Percentiles rank a stretch among this genome's conserved stretches.
These are phyloP conservation scores for Python bivittatus DNA, from an alignment of 2,113 vertebrate genomes.

Conservation along the genomic window DNA sequence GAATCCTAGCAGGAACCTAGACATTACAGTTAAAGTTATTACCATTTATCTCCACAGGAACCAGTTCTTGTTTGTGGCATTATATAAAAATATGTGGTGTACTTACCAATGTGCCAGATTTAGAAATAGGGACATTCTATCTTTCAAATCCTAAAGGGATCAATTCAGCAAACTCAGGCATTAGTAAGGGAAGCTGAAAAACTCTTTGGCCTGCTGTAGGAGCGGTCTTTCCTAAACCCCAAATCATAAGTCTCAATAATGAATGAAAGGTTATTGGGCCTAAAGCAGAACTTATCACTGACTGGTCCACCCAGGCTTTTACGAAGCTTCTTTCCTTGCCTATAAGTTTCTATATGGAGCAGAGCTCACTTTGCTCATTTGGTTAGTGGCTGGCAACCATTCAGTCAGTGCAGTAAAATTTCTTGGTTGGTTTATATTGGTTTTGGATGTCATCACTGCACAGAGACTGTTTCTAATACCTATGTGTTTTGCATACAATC, in stretches of 20 bases:
- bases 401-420: background rate
- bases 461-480: background rate
- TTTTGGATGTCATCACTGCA: background rate
- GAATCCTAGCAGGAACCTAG: background rate
- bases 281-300: background rate
- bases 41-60: background rate
- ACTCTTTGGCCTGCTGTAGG: background rate
- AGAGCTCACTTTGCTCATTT: background rate
- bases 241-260: background rate
- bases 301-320: background rate
- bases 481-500: background rate
- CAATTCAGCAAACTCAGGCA: background rate
- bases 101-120: background rate
- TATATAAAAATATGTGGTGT: slow-evolving; percentile 41
- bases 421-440: background rate
- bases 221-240: background rate
- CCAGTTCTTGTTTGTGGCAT: background rate
- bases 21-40: background rate
- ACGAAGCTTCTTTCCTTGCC: background rate
- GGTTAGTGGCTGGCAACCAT: background rate
- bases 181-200: background rate
- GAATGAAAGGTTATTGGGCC: background rate
- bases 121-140: background rate
- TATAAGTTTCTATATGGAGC: background rate
- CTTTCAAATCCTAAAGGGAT: background rate